Evolutionary conservation across 2,113 vertebrate genomes (phyloP), one percentile per base, ranked within the genome.

Genomic region (Aspiorhynchus laticeps): DNA sequence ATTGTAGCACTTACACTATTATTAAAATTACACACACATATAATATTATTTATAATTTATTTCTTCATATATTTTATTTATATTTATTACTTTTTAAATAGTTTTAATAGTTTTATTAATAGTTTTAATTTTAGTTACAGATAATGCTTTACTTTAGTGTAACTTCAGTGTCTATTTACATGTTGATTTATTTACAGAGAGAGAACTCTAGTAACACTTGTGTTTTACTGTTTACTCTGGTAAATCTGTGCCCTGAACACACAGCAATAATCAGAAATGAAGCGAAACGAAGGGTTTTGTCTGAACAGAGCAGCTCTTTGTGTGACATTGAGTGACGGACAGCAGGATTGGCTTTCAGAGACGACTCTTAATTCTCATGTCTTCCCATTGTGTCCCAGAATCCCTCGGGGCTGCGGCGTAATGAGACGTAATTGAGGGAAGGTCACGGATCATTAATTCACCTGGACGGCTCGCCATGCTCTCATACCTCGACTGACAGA

Each of bases 361-460:
- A 80, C 85, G 80, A 90, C 83, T 87, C 88, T 80, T 78, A 93
- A 92, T 92, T 92, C 94, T 93, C 93, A 92, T 93, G 92, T 93
- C 38, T 83, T 36, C 85, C 91, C 88, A 92, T 93, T 93, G 93
- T 94, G 91, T 14, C 75, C n/a, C 24, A 83, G 87, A 83, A 79
- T 92, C 91, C 92, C 88, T 41, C 71, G 90, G 92, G 93, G 93
- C 90, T 88, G 91, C 84, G 73, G 69, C 88, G 88, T 95, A 96
- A 95, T 94, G 93, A 95, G 92, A 90, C 93, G 91, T 95, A 95
- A 95, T 95, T 94, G 94, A 91, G 86, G 90, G 84, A 61, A 92
- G 95, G 94, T 95, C 93, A 95, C 93, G 93, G 93, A 93, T 95
- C 92, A 95, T 95, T 95, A 94, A 95, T 94, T 94, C 90, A 93